Conservation (phyloP, 2,113 vertebrate species). For the Apodemus sylvaticus region DNA sequence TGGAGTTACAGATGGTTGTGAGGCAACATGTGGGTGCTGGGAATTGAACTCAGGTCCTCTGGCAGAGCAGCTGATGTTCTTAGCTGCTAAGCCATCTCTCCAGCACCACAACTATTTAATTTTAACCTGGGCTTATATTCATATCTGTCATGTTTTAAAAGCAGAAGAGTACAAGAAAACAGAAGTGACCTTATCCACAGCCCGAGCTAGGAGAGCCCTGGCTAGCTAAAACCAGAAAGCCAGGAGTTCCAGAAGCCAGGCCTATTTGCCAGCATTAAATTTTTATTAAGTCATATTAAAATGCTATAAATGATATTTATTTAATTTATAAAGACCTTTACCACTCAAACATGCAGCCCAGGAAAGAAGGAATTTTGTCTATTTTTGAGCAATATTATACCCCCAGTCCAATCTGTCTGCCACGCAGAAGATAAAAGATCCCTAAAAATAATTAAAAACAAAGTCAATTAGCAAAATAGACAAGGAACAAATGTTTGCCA, state of each 20-base stretch:
- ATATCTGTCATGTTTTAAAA: conserved; percentile 51
- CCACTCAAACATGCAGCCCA: not conserved
- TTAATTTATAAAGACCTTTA: not conserved
- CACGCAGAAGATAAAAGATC: not conserved
- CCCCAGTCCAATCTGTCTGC: not conserved
- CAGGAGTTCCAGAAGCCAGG: not conserved
- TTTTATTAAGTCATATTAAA: conserved; percentile 8
- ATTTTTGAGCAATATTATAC: not conserved
- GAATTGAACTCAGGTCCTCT: not conserved
- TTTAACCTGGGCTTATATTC: conserved; percentile 30
- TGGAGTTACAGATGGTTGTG: not conserved
- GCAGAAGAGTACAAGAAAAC: not conserved
- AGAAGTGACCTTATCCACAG: not conserved
- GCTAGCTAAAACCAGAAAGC: not conserved
- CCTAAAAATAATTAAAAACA: not conserved
- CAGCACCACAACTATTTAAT: not conserved
- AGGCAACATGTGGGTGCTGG: not conserved
- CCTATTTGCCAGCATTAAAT: not conserved
- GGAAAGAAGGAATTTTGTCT: not conserved
- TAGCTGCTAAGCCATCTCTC: not conserved
- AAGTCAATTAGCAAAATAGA: not conserved
- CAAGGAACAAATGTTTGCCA: conserved; percentile 24
- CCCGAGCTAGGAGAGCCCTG: not conserved
- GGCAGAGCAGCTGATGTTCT: not conserved
- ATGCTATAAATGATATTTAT: not conserved